These are phyloP conservation scores for Xenopus borealis DNA, from an alignment of 2,113 vertebrate genomes.

Conservation along the genomic window DNA sequence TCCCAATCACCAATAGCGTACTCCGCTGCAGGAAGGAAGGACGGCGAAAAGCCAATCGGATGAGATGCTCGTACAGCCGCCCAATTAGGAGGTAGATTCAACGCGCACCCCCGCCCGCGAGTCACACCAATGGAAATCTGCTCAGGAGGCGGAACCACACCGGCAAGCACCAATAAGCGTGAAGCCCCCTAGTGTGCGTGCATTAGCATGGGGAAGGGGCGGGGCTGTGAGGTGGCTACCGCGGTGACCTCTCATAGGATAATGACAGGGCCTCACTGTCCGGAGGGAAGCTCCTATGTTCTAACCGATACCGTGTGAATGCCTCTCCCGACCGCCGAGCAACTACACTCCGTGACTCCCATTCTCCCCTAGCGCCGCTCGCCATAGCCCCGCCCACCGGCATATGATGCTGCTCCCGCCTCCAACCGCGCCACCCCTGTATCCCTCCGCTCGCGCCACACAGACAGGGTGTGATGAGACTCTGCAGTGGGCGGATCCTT, in stretches of 20 bases:
- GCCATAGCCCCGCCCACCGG: neutral
- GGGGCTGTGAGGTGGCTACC: conserved; percentile 24
- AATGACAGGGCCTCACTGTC: neutral
- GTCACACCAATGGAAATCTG: neutral
- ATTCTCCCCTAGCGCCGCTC: neutral
- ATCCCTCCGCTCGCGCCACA: conserved; percentile 4
- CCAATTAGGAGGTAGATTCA: neutral
- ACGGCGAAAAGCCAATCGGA: neutral
- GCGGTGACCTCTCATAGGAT: neutral
- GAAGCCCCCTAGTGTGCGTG: neutral
- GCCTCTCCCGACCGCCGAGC: neutral
- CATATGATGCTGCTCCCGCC: no score
- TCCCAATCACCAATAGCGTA: neutral
- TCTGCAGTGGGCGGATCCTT: no score
- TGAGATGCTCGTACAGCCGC: neutral
- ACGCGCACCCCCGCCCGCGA: neutral
- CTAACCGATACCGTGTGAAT: neutral
- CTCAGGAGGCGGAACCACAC: neutral
- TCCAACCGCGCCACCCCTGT: no score
- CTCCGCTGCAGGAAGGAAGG: neutral
- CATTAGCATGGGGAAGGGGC: neutral
- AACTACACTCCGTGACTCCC: neutral
- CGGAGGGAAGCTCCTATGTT: neutral
- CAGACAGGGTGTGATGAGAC: neutral
- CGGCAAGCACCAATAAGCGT: neutral